Base-by-base conservation (phyloP, 2,888 invertebrate species). In the Melanostoma mellinum region DNA sequence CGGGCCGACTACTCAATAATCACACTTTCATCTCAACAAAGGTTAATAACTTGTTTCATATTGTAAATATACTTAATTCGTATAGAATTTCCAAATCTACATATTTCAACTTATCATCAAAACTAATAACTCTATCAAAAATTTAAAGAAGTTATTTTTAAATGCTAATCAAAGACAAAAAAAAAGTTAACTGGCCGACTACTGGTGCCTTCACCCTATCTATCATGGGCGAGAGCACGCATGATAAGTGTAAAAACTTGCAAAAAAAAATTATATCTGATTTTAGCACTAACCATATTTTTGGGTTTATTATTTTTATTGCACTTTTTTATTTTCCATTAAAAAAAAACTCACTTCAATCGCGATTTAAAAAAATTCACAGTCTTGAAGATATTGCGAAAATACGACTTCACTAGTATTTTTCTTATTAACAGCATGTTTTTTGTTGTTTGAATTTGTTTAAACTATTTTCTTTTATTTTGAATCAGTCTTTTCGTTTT, bases 341-440 rank as follows among this genome's bases (percentile, higher is more conserved):
- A 61, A 50, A 76, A 60, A 53, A 68, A 44, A 53, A 53, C 78
- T 81, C 72, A 86, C 82, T 90, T 90, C 88, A 90, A 90, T 87
- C 90, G 90, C 87, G 90, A 90, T 87, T 90, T 90, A 87, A 90
- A 90, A 87, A 90, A 89, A 86, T 89, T 89, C 86, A 90, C 90
- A 85, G 88, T 88, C 84, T 88, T 89, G 88, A 90, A 90, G 77
- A 88, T 88, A 88, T 90, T 89, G 88, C 90, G 90, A 88, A 90
- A 89, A 86, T 89, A 89, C 86, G 89, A 88, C 77, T 86, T 86
- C 60, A 86, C 84, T 86, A 87, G 82, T 85, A 85, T 86, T 87
- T 88, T 89, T 84, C 88, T 87, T 74, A 87, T 86, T 86, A 89
- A 88, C 89, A 89, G 88, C 90, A 90, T 90, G 53, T 78, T 82